Base-by-base conservation (phyloP, 2,888 invertebrate species). In the Ommatoiulus sabulosus region DNA sequence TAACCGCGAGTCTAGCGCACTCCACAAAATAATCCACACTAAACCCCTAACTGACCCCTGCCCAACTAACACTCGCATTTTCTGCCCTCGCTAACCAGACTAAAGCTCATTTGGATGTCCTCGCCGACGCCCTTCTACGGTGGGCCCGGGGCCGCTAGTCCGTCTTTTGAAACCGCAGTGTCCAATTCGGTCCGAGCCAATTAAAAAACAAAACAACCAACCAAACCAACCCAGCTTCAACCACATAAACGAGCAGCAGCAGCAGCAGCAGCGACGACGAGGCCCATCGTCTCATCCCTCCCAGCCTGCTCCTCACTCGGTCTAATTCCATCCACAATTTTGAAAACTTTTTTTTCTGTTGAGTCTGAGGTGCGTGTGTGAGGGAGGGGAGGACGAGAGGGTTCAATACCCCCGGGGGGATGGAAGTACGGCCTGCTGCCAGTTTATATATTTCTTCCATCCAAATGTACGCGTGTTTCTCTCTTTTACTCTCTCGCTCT, bases 61-160 rank as follows among this genome's bases (percentile, higher is more conserved):
- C 15, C 57, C 10, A 85, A 57, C 52, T 86, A 63, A 63, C 63
- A 63, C 63, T 35, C 6, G 87, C 85, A 44, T 86, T 63, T 57
- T 89, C 44, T 89, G 35, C 89, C 89, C 92, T 91, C 92, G 91
- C 92, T 92, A 95, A 95, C 88, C 96, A 98, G 98, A 98, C 97
- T 92, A 98, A 97, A 93, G 97, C 97, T 92, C 98, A 98, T 93
- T 94, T 98, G 94, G 97, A 98, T 94, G 97, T 98, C 91, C 94
- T 98, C 93, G 98, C 98, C 91, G 98, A 98, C 94, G 98, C 97
- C 92, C 95, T 98, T 91, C 94, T 98, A 91, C 95, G 97, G 93
- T 98, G 97, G 97, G 97, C 97, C 93, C 95, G 97, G 93, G 97
- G 97, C 92, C 97, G 97, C 94, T 97, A 97, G 85, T 63, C 6